Evolutionary conservation across 2,888 invertebrate species (phyloP).

Genomic region (Acanthosoma haemorrhoidale): DNA sequence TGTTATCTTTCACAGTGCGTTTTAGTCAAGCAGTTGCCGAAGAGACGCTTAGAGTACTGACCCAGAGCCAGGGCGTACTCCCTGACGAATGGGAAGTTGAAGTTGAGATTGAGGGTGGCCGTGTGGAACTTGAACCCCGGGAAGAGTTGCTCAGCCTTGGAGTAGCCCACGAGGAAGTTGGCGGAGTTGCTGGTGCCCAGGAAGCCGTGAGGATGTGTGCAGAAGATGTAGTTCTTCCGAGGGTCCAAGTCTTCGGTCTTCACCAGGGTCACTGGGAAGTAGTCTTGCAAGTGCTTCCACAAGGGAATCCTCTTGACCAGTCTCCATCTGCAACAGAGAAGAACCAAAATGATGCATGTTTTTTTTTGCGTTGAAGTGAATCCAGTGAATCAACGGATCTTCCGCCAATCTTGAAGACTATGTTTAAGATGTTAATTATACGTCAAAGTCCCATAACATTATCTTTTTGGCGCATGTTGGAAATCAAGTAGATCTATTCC

Average conservation of each 20-base stretch:
- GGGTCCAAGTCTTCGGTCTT: constrained; percentile 79
- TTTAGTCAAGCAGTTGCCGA: too few relatives aligned
- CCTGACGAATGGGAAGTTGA: constrained; percentile 64
- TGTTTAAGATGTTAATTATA: too few relatives aligned
- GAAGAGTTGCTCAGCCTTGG: constrained; percentile 53
- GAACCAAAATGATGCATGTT: too few relatives aligned
- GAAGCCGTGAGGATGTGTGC: constrained; percentile 87
- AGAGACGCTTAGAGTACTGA: too few relatives aligned
- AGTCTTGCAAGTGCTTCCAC: constrained; percentile 71
- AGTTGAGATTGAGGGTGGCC: constrained; percentile 68
- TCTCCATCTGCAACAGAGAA: constrained; percentile 48
- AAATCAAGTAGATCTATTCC: too few relatives aligned
- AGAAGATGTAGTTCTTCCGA: constrained; percentile 74
- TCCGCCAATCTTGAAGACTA: too few relatives aligned
- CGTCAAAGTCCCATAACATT: too few relatives aligned
- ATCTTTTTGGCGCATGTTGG: too few relatives aligned
- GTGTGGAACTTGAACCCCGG: constrained; percentile 58
- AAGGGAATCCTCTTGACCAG: constrained; percentile 62
- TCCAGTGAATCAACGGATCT: too few relatives aligned
- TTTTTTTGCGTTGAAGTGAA: too few relatives aligned
- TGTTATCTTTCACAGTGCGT: too few relatives aligned
- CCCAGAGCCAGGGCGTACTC: constrained; percentile 48
- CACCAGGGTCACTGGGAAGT: constrained; percentile 78
- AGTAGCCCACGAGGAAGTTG: constrained; percentile 68
- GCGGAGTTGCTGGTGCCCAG: constrained; percentile 72